Evolutionary conservation across 1,140 invertebrate species (phyloP).

Genomic region (Drosophila virilis): DNA sequence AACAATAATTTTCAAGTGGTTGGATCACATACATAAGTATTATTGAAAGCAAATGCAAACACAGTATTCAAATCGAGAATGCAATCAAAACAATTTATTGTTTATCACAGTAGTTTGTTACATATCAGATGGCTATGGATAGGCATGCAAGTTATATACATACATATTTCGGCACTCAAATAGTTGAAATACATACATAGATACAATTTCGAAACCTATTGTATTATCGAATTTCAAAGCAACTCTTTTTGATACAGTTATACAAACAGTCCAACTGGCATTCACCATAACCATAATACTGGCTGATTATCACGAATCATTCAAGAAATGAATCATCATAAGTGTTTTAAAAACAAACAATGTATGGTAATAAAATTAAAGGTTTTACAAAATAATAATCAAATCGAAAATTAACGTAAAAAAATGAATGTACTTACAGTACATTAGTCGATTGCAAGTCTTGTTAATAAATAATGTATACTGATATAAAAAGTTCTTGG

Average conservation of each 20-base stretch:
- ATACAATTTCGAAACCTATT: conserved; percentile 27
- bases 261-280: conserved; percentile 54
- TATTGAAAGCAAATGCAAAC: conserved; percentile 32
- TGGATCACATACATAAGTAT: conserved; percentile 37
- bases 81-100: conserved; percentile 39
- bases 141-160: conserved; percentile 11
- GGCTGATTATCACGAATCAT: conserved; percentile 6
- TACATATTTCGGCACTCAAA: conserved; percentile 24
- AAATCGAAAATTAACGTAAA: background rate
- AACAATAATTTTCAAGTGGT: conserved; percentile 40
- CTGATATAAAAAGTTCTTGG: conserved; percentile 49
- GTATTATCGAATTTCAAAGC: conserved; percentile 25
- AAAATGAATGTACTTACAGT: conserved; percentile 8
- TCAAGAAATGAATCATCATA: conserved; percentile 29
- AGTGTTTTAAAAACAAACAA: conserved; percentile 62
- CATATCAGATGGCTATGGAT: conserved; percentile 61
- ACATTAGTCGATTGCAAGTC: conserved; percentile 41
- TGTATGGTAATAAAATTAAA: conserved; percentile 20
- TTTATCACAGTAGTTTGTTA: conserved; percentile 71
- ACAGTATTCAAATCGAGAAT: conserved; percentile 57
- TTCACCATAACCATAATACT: conserved; percentile 9
- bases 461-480: conserved; percentile 54
- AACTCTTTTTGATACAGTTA: conserved; percentile 69
- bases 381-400: conserved; percentile 57
- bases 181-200: conserved; percentile 24